A percentile compares a stretch with the other conserved stretches of the same genome.
Conservation (phyloP, 2,888 invertebrate genomes). For the Aradus depressus region DNA sequence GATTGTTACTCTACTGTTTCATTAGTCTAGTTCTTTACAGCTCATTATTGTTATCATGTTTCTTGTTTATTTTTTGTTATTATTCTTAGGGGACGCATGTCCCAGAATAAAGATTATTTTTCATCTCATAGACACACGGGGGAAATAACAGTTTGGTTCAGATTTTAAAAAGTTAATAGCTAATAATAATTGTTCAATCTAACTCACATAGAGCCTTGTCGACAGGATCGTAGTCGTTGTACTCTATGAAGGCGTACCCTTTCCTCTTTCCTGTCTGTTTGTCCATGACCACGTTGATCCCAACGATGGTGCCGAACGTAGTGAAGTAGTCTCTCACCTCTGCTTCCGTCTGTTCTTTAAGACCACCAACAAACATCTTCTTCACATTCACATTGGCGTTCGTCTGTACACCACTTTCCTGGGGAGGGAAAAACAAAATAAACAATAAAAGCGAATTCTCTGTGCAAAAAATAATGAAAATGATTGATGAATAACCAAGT, state of each 20-base stretch:
- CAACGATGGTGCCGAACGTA: constrained; percentile 67
- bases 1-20: no score
- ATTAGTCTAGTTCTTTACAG: no score
- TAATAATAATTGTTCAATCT: neutral
- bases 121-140: neutral
- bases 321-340: constrained; percentile 74
- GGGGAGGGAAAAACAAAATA: constrained; percentile 33
- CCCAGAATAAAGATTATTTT: no score
- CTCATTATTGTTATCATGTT: no score
- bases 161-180: neutral
- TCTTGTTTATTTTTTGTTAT: no score
- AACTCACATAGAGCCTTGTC: constrained; percentile 89
- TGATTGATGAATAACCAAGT: no score
- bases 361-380: constrained; percentile 87
- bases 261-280: constrained; percentile 88
- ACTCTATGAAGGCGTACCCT: constrained; percentile 94
- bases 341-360: constrained; percentile 87
- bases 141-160: neutral
- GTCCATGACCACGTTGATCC: constrained; percentile 78
- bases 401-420: constrained; percentile 71
- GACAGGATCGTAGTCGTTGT: constrained; percentile 94
- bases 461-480: no score
- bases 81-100: no score
- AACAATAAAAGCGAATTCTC: no score
- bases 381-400: constrained; percentile 90